Evolutionary conservation across 2,797 vertebrate genomes (phyloP).

Genomic region (Morelia viridis): DNA sequence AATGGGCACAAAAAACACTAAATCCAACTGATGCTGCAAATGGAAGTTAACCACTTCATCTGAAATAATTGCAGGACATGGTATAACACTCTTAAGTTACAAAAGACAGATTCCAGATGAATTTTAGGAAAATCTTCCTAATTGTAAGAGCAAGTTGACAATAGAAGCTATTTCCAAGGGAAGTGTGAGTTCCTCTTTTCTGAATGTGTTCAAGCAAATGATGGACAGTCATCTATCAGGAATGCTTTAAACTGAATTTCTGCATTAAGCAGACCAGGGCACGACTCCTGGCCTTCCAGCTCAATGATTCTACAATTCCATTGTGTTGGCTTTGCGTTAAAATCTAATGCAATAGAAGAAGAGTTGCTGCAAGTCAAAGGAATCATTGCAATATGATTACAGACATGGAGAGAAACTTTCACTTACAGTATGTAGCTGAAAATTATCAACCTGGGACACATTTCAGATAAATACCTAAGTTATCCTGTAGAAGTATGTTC

Average conservation of each 20-base stretch:
- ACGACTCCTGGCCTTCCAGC: background rate
- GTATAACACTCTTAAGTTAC: background rate
- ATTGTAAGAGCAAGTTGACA: background rate
- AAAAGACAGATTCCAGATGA: background rate
- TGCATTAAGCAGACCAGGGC: background rate
- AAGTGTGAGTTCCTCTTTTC: background rate
- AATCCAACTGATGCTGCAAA: background rate
- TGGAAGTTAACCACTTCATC: background rate
- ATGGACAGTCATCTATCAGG: background rate
- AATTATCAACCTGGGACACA: background rate
- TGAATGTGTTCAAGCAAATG: background rate
- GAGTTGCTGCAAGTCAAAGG: background rate
- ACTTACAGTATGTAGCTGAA: background rate
- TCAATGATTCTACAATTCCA: background rate
- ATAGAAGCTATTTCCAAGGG: background rate
- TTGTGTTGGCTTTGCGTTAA: background rate
- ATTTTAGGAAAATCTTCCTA: background rate
- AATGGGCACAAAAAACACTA: background rate
- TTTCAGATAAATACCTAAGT: background rate
- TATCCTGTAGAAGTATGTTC: background rate
- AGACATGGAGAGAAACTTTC: background rate
- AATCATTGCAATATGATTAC: background rate
- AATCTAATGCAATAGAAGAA: background rate
- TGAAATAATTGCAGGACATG: background rate
- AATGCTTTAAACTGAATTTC: background rate